These are phyloP conservation scores for Drosophila nigrodunni DNA, from an alignment of 1,140 invertebrate species.

Conservation along the genomic window DNA sequence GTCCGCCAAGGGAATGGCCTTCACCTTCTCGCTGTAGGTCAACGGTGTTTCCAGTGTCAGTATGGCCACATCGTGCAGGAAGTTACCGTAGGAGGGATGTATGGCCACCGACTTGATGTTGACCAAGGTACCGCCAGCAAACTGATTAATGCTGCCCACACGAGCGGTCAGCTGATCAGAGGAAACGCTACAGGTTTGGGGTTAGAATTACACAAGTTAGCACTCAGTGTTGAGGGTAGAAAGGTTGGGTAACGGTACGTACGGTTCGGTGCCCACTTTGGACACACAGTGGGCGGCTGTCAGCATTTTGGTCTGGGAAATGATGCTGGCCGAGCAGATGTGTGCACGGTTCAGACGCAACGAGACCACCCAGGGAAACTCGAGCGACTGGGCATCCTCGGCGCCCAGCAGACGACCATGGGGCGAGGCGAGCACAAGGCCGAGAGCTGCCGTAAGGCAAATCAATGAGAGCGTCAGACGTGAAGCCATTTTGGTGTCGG, in stretches of 20 bases:
- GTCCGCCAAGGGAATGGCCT: slow-evolving; percentile 62
- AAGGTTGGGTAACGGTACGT: slow-evolving; percentile 32
- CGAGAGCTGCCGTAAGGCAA: slow-evolving; percentile 24
- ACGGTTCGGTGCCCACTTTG: slow-evolving; percentile 54
- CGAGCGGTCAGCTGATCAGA: slow-evolving; percentile 44
- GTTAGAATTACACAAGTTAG: background rate
- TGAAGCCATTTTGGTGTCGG: slow-evolving; percentile 62
- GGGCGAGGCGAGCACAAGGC: slow-evolving; percentile 20
- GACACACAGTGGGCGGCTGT: slow-evolving; percentile 73
- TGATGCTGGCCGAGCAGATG: slow-evolving; percentile 48
- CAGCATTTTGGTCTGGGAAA: slow-evolving; percentile 39
- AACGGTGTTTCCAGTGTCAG: slow-evolving; percentile 78
- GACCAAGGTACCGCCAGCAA: slow-evolving; percentile 66
- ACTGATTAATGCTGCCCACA: slow-evolving; percentile 78
- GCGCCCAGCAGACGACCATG: slow-evolving; percentile 66
- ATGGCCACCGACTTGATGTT: slow-evolving; percentile 51
- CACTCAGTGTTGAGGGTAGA: background rate
- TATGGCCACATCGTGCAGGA: slow-evolving; percentile 85
- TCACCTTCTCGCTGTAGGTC: slow-evolving; percentile 71
- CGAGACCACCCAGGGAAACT: slow-evolving; percentile 67
- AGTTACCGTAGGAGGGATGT: slow-evolving; percentile 83
- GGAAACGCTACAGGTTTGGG: slow-evolving; percentile 37
- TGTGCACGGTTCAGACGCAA: slow-evolving; percentile 67
- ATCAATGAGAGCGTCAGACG: slow-evolving; percentile 45
- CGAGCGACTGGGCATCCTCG: slow-evolving; percentile 48